These are phyloP conservation scores for Pteromalus puparum DNA, from an alignment of 1,140 invertebrate genomes.

Conservation along the genomic window DNA sequence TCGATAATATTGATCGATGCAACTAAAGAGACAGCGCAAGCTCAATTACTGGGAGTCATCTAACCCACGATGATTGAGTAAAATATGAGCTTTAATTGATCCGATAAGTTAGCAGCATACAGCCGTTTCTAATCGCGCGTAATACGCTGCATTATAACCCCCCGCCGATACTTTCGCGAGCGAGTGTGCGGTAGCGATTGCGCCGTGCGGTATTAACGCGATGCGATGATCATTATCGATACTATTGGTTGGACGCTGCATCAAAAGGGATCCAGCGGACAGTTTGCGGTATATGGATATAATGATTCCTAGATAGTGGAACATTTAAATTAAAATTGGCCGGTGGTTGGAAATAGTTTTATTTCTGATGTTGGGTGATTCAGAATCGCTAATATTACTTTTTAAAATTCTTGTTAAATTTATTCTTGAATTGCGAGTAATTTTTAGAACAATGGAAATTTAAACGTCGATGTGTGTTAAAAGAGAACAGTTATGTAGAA, in stretches of 20 bases:
- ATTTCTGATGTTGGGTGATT: too few relatives aligned
- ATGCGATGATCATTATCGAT: slow-evolving; percentile 16
- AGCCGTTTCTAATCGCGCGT: neutral
- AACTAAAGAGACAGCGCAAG: slow-evolving; percentile 53
- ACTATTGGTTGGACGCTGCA: neutral
- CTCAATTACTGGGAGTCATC: slow-evolving; percentile 61
- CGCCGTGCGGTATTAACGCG: neutral
- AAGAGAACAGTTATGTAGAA: too few relatives aligned
- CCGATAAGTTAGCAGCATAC: slow-evolving; percentile 67
- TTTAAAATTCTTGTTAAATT: too few relatives aligned
- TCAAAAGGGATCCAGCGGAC: neutral
- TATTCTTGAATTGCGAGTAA: too few relatives aligned
- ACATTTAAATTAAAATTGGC: too few relatives aligned
- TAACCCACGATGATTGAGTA: slow-evolving; percentile 64
- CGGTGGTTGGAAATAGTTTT: too few relatives aligned
- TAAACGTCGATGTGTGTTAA: too few relatives aligned
- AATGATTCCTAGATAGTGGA: too few relatives aligned
- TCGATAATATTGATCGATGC: too few relatives aligned
- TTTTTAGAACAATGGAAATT: too few relatives aligned
- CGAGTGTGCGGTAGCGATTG: neutral
- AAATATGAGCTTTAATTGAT: slow-evolving; percentile 74
- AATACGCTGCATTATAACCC: neutral
- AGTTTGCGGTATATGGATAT: too few relatives aligned
- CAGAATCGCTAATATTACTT: too few relatives aligned
- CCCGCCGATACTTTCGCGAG: neutral